Evolutionary conservation across 1,140 invertebrate genomes (phyloP).

Genomic region (Stegodyphus mimosarum): DNA sequence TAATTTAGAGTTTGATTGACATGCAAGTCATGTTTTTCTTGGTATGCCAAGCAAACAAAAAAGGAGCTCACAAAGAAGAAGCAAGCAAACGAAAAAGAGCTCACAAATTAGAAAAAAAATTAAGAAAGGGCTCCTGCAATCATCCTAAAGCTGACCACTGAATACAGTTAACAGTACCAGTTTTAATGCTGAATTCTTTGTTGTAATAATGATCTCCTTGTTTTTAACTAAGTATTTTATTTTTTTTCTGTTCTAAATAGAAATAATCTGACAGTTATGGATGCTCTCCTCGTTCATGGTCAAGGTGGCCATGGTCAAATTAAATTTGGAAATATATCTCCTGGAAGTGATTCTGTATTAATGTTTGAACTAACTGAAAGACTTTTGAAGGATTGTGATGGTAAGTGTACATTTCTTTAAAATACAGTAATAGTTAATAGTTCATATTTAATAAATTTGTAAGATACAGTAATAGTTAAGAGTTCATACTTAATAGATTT

Average conservation of each 20-base stretch:
- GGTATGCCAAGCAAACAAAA: too few relatives aligned
- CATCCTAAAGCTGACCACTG: too few relatives aligned
- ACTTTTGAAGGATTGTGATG: constrained; percentile 80
- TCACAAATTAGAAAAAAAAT: too few relatives aligned
- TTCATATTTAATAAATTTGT: background rate
- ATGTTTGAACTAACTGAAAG: constrained; percentile 87
- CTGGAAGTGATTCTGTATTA: constrained; percentile 79
- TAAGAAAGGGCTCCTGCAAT: too few relatives aligned
- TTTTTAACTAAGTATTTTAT: background rate
- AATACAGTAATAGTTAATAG: background rate
- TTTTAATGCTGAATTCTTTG: background rate
- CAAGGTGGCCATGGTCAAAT: constrained; percentile 86
- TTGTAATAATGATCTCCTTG: too few relatives aligned
- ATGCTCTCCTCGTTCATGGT: constrained; percentile 83
- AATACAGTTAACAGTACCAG: too few relatives aligned
- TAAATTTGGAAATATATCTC: constrained; percentile 88
- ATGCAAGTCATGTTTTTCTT: too few relatives aligned
- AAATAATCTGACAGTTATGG: constrained; percentile 94
- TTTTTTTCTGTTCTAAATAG: constrained; percentile 69
- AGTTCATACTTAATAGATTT: background rate
- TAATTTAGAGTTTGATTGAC: too few relatives aligned
- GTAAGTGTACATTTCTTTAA: constrained; percentile 5
- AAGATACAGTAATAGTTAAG: background rate
- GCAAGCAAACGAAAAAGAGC: too few relatives aligned
- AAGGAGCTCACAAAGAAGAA: too few relatives aligned